Evolutionary conservation across 2,888 invertebrate genomes (phyloP), one percentile per base, ranked within the genome.

Genomic region (Xanthia icteritia): DNA sequence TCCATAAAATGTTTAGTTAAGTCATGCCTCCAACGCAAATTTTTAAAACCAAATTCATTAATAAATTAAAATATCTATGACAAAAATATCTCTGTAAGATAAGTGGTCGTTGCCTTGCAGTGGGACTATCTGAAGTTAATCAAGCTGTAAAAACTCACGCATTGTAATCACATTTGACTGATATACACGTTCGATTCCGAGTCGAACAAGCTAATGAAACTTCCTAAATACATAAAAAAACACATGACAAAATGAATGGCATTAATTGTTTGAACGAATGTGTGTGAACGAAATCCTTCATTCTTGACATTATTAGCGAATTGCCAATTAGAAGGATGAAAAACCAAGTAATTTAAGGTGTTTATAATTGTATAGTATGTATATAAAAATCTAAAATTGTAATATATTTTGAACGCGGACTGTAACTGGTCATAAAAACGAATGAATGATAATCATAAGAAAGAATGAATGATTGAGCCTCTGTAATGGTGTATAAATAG

Each of bases 201-300:
- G 27, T 67, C 51, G 66, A 56, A 56, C 56, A 77, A 75, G 8
- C 23, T 51, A 65, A 51, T 27, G 2, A 51, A 51, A 20, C 69
- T 72, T 71, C 39, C 63, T 23, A 23, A 56, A 20, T 17, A 54
- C 31, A 48, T 42, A 11, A 17, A 70, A n/a, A 76, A 63, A 6
- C 54, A 54, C 79, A 83, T 86, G 79, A 84, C 83, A 82, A 72
- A 36, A 66, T 69, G 9, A 68, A 61, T 58, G 48, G 27, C 61
- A 61, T 61, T 72, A 9, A 71, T 39, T 80, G 61, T 70, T 5
- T 65, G 68, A 73, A 71, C 31, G 73, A 76, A 56, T 13, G 20
- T 66, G 85, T 70, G 31, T 67, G 73, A 85, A 64, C 5, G 72
- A 73, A 31, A 42, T 45, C 39, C 5, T 60, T 71, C 60, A 56